Percentiles rank a stretch among this genome's conserved stretches.
phyloP scores from a whole-genome alignment of 2,888 invertebrate genomes.

The Phlogophora meticulosa region DNA sequence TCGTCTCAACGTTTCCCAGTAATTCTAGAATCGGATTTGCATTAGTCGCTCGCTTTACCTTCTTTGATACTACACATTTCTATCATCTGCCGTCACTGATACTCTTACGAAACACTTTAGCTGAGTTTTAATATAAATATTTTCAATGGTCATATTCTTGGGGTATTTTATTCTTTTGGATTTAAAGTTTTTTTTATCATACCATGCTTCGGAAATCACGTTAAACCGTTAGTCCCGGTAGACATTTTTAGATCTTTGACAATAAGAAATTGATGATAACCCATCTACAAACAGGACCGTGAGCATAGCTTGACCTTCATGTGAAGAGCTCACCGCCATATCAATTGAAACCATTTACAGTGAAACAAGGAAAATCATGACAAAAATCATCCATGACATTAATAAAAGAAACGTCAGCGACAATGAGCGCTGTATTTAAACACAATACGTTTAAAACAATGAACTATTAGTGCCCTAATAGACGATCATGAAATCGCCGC shows the following conservation, averaged over 20 bases:
- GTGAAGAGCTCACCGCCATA: no score
- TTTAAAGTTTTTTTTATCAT: no score
- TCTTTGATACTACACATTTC: not conserved
- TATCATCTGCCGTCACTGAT: not conserved
- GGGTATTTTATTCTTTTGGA: no score
- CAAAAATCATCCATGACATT: not conserved
- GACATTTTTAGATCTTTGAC: no score
- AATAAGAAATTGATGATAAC: no score
- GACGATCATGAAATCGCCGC: slow-evolving; percentile 8
- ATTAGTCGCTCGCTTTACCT: not conserved
- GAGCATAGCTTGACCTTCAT: no score
- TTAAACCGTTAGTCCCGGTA: no score
- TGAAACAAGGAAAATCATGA: slow-evolving; percentile 10
- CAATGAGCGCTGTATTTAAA: slow-evolving; percentile 1
- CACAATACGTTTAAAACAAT: slow-evolving; percentile 38
- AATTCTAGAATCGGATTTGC: not conserved
- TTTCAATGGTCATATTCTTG: no score
- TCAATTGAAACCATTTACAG: not conserved
- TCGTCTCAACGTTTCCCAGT: not conserved
- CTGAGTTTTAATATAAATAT: not conserved
- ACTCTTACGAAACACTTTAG: not conserved
- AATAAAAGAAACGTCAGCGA: not conserved
- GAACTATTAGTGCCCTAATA: slow-evolving; percentile 36
- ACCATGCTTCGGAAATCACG: no score
- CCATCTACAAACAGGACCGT: no score